Conservation (phyloP, 2,113 vertebrate species). For the Bos javanicus region DNA sequence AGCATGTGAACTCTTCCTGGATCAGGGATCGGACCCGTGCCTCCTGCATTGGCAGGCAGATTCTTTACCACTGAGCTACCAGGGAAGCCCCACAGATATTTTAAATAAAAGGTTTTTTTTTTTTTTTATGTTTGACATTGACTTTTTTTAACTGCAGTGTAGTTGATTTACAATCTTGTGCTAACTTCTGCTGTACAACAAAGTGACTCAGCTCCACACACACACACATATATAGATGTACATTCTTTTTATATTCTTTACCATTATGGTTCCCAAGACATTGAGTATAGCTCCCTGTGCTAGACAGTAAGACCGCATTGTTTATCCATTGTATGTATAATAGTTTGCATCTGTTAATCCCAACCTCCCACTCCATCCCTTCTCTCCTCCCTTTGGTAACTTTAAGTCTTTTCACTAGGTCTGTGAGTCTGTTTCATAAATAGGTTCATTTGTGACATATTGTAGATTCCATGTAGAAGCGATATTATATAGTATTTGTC, state of each 20-base stretch:
- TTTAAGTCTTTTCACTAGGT: not conserved
- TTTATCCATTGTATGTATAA: not conserved
- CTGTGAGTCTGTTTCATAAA: not conserved
- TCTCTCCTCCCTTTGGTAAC: not conserved
- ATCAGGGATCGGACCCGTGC: not conserved
- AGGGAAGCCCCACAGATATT: not conserved
- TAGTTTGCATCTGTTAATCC: not conserved
- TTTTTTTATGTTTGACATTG: not conserved
- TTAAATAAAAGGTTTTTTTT: not conserved
- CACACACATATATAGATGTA: not conserved
- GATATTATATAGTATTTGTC: not conserved
- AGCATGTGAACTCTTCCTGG: not conserved
- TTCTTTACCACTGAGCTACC: not conserved
- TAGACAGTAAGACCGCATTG: not conserved
- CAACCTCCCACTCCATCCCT: not conserved
- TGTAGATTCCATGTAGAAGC: not conserved
- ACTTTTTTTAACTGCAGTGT: not conserved
- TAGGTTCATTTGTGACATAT: not conserved
- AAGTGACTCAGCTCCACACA: not conserved
- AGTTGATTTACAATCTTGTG: not conserved
- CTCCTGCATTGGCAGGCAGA: not conserved
- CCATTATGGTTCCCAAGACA: not conserved
- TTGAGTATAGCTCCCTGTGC: not conserved
- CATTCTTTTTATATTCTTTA: not conserved
- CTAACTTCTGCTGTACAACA: not conserved